phyloP scores from a whole-genome alignment of 2,888 invertebrate genomes.

The Himalopsyche anomala region DNA sequence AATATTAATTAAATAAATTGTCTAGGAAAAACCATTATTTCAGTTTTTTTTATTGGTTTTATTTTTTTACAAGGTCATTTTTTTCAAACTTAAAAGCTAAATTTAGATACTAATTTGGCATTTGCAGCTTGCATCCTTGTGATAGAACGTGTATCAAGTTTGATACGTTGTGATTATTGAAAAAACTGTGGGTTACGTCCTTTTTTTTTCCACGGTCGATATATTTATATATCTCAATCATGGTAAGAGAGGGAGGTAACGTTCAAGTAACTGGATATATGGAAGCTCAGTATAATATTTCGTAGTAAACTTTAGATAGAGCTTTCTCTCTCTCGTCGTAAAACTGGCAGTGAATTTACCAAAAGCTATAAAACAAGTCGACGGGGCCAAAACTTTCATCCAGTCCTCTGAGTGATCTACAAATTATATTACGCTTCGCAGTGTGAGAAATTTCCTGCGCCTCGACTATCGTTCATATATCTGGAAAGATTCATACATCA shows the following conservation, averaged over 20 bases:
- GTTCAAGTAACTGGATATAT: slow-evolving; percentile 6
- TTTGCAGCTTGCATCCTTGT: no score
- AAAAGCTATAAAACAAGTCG: slow-evolving; percentile 64
- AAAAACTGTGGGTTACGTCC: no score
- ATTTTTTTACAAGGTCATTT: no score
- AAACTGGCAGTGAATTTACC: slow-evolving; percentile 64
- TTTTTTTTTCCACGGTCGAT: no score
- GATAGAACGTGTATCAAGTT: no score
- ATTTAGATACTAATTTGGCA: no score
- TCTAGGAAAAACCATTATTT: no score
- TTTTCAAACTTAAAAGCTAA: no score
- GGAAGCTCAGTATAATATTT: slow-evolving; percentile 48
- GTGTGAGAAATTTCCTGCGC: slow-evolving; percentile 51
- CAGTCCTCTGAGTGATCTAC: slow-evolving; percentile 62
- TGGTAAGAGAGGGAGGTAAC: neutral
- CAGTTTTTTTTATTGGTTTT: no score
- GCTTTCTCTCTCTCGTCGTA: slow-evolving; percentile 57
- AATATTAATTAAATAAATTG: no score
- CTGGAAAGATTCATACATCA: slow-evolving; percentile 38
- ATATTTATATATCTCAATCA: no score
- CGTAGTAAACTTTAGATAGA: slow-evolving; percentile 56
- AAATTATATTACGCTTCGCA: slow-evolving; percentile 63
- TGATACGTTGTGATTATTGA: no score
- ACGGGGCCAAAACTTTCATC: slow-evolving; percentile 60
- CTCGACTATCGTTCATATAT: slow-evolving; percentile 33